Evolutionary conservation across 1,140 invertebrate species (phyloP).

Genomic region (Drosophila littoralis): DNA sequence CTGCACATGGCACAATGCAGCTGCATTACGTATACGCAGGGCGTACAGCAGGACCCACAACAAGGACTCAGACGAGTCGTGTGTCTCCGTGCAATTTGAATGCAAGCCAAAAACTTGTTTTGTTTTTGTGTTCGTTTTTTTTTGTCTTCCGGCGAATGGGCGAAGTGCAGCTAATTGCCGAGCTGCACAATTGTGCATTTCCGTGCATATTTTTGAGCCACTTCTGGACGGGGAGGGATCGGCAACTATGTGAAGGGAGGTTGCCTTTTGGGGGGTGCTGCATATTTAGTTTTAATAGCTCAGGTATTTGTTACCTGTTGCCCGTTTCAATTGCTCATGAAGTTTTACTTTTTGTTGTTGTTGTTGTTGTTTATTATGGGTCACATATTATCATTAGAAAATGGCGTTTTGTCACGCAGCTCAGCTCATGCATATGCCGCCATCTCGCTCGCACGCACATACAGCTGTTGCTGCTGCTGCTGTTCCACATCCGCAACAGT

Average conservation of each 20-base stretch:
- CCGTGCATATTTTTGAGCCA: slow-evolving; percentile 79
- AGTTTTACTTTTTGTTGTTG: slow-evolving; percentile 55
- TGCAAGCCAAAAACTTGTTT: slow-evolving; percentile 67
- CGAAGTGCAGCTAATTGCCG: slow-evolving; percentile 77
- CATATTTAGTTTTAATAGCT: slow-evolving; percentile 83
- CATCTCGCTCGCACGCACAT: slow-evolving; percentile 37
- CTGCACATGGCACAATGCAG: slow-evolving; percentile 37
- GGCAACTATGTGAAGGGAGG: neutral
- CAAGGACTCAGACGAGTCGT: slow-evolving; percentile 3
- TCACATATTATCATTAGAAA: slow-evolving; percentile 83
- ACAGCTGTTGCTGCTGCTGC: slow-evolving; percentile 3
- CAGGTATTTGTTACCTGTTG: slow-evolving; percentile 81
- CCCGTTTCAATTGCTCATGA: slow-evolving; percentile 78
- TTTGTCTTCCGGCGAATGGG: slow-evolving; percentile 51
- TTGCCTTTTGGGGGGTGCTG: slow-evolving; percentile 50
- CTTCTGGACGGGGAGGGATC: slow-evolving; percentile 15
- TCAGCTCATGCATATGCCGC: slow-evolving; percentile 38
- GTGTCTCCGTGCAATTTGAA: slow-evolving; percentile 63
- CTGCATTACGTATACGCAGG: slow-evolving; percentile 73
- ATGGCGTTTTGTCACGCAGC: slow-evolving; percentile 83
- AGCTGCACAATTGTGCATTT: slow-evolving; percentile 84
- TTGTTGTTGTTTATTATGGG: slow-evolving; percentile 67
- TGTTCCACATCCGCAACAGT: slow-evolving; percentile 37
- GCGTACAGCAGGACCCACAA: slow-evolving; percentile 26
- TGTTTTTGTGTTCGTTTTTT: slow-evolving; percentile 30